Evolutionary conservation across 2,888 invertebrate genomes (phyloP).

Genomic region (Drymonia ruficornis): DNA sequence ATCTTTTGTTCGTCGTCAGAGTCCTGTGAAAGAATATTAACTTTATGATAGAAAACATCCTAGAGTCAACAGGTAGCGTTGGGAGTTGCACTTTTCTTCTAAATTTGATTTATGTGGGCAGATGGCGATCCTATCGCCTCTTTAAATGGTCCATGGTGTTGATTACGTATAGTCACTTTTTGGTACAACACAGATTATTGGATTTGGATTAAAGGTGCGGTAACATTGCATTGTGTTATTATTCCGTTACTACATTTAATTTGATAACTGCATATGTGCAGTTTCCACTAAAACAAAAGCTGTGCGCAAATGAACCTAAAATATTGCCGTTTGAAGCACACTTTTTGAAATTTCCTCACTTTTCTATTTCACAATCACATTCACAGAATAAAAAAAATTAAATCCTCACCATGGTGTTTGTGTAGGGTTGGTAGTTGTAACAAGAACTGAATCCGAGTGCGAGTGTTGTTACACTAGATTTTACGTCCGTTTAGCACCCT

Average conservation of each 20-base stretch:
- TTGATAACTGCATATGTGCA: not conserved
- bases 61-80: too few relatives aligned
- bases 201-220: too few relatives aligned
- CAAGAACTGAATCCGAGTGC: constrained; percentile 83
- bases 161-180: too few relatives aligned
- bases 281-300: not conserved
- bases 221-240: too few relatives aligned
- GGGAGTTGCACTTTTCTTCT: too few relatives aligned
- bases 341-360: constrained; percentile 21
- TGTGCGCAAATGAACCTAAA: not conserved
- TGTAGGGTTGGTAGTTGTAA: constrained; percentile 72
- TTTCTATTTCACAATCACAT: constrained; percentile 39
- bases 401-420: constrained; percentile 74
- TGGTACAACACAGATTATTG: too few relatives aligned
- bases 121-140: too few relatives aligned
- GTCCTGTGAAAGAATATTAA: constrained; percentile 56
- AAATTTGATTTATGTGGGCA: too few relatives aligned
- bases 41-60: too few relatives aligned
- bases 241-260: not conserved
- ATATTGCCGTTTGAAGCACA: not conserved
- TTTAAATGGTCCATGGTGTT: too few relatives aligned
- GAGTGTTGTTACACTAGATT: constrained; percentile 83
- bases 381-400: constrained; percentile 32
- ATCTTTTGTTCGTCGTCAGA: constrained; percentile 91
- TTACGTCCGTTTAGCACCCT: constrained; percentile 71